Evolutionary conservation across 2,888 invertebrate species (phyloP), one percentile per base, ranked within the genome.

Genomic region (Chloromyia formosa): DNA sequence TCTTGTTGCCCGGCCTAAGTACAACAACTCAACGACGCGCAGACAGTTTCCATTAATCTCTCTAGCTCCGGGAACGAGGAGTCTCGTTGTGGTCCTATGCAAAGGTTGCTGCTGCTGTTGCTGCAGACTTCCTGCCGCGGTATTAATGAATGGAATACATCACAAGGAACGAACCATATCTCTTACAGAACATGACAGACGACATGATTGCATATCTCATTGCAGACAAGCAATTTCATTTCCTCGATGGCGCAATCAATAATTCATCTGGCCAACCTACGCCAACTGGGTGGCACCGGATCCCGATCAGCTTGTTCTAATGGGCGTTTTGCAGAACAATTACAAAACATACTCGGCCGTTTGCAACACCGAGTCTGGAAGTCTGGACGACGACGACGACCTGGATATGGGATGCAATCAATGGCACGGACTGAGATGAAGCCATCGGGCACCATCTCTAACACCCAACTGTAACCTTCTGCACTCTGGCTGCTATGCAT

Each of bases 191-290:
- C 74, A 74, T 49, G 74, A 74, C 74, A 64, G 64, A 12, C 12
- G 56, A 74, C 74, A 74, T 74, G 74, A 66, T 66, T 54, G 56
- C 74, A 74, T 74, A 74, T 74, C 74, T 74, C 53, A 64, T 74
- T 35, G 42, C 16, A 49, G 74, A 74, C 74, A 74, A 74, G 61
- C 61, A 64, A 75, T 75, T 75, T 54, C 58, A 75, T 75, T 75
- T 75, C 72, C 75, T 75, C 71, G 71, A 69, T 62, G 71, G 71
- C 64, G 75, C 58, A 49, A 73, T 73, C 75, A 62, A 75, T 75
- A 75, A 75, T 75, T 75, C 75, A 75, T 75, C 72, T 40, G 58
- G 75, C 66, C 75, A 53, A 49, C 75, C 75, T 58, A 75, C 75
- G 75, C 75, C 23, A 71, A 42, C 62, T 60, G 35, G 49, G 60